Evolutionary conservation across 2,888 invertebrate species (phyloP).

Genomic region (Zhuqinia jingwanae): DNA sequence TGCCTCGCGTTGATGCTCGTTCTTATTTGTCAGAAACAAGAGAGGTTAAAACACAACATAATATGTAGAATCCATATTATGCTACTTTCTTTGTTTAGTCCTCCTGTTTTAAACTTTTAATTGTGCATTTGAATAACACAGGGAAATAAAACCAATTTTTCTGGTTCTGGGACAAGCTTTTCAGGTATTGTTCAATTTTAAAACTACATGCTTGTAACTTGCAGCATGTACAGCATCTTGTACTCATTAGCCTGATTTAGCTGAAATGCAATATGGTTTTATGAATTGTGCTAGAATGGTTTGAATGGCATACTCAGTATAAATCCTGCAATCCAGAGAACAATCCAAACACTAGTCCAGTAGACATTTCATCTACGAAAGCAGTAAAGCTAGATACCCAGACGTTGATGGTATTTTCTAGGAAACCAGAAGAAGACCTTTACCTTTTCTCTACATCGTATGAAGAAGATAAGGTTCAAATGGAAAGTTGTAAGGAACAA

Average conservation of each 20-base stretch:
- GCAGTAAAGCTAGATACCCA: background rate
- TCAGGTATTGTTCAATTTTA: background rate
- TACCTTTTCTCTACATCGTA: conserved; percentile 23
- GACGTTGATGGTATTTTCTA: conserved; percentile 52
- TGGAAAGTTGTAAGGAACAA: conserved; percentile 58
- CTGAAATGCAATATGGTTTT: no score
- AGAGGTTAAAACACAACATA: no score
- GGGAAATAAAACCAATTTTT: background rate
- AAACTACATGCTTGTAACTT: no score
- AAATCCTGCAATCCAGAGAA: conserved; percentile 52
- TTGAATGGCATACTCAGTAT: conserved; percentile 25
- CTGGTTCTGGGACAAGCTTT: background rate
- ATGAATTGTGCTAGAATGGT: conserved; percentile 39
- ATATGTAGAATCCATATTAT: no score
- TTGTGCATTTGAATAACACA: no score
- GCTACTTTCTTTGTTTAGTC: no score
- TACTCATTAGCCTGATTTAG: no score
- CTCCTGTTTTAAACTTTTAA: no score
- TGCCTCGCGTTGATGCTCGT: no score
- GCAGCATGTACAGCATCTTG: no score
- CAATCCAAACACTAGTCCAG: conserved; percentile 52
- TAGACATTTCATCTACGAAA: conserved; percentile 50
- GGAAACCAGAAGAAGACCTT: conserved; percentile 21
- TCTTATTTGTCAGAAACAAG: no score
- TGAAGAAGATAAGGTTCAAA: conserved; percentile 14